Conservation (phyloP, 1,140 invertebrate species). For the Drosophila santomea region DNA sequence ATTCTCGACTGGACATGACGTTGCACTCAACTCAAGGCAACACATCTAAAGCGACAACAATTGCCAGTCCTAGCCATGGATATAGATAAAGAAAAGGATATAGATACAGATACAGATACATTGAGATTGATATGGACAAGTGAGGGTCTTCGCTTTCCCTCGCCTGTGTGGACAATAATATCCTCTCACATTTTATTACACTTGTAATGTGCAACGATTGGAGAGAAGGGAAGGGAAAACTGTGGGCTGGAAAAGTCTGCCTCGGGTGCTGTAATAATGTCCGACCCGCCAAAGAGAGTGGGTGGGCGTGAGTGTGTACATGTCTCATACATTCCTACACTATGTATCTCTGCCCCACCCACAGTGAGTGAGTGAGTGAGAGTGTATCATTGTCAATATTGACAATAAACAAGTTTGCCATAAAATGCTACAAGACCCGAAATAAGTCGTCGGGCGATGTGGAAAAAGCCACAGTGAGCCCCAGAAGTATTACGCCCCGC, state of each 20-base stretch:
- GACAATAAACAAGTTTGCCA: constrained; percentile 83
- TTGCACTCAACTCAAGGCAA: constrained; percentile 26
- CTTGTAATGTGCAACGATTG: constrained; percentile 80
- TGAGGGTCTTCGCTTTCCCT: background rate
- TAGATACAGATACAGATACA: constrained; percentile 7
- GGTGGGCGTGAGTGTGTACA: constrained; percentile 13
- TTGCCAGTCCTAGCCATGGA: constrained; percentile 33
- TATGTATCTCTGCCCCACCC: constrained; percentile 4
- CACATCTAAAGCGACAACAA: constrained; percentile 31
- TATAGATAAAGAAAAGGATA: constrained; percentile 12
- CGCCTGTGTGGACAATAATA: constrained; percentile 65
- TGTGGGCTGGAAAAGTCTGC: constrained; percentile 2
- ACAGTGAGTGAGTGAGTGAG: constrained; percentile 14
- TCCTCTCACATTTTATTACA: constrained; percentile 82
- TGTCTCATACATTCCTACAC: background rate
- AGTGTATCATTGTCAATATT: constrained; percentile 77
- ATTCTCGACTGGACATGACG: constrained; percentile 30
- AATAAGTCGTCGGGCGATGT: constrained; percentile 38
- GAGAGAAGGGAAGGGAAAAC: background rate
- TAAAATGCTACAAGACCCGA: constrained; percentile 66
- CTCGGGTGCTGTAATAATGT: constrained; percentile 68
- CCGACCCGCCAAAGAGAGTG: constrained; percentile 37
- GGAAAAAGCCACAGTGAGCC: constrained; percentile 5
- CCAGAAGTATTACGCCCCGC: background rate
- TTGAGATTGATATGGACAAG: constrained; percentile 17